Base-by-base conservation (phyloP, 2,797 vertebrate genomes). In the Denticeps clupeoides region DNA sequence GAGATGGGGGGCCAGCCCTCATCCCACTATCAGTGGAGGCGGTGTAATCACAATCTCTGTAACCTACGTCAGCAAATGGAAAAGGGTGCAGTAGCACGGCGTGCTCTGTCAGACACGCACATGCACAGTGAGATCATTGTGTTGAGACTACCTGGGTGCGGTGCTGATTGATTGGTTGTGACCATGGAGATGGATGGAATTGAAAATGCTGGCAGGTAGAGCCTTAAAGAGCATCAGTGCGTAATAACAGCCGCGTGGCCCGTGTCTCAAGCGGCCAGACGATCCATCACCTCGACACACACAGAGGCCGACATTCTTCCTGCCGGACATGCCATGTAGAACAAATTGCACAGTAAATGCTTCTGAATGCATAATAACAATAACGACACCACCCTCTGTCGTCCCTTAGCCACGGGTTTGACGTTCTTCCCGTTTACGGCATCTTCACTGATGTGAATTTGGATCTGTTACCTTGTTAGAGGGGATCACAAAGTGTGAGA, bases 21-120 rank as follows among this genome's bases (percentile, higher is more conserved):
- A 32, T 26, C 22, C 25, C 41, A 42, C 23, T 59, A 46, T 68
- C 72, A 61, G 69, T 69, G 67, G 58, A 52, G 42, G 37, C 53
- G 37, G 41, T 10, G 41, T 59, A 59, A 72, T 69, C 62, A 49
- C 65, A 63, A 62, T 59, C 45, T 46, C 42, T 49, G 38, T 49
- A 50, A 63, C 49, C 64, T 50, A 57, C 50, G 43, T 42, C 49
- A 50, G 53, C 28, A 42, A 60, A 62, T 59, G 46, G 55, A 55
- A 58, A 57, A 62, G 46, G 51, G 60, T 60, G 53, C 57, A 59
- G 53, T 33, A 27, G 65, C 59, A 63, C 63, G 47, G 59, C 64
- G 64, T 35, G 49, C 43, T 58, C 59, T 62, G 29, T 54, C 55
- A 69, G 15, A 37, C 56, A 38, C 43, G 16, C 23, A 53, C 46